Evolutionary conservation across 2,888 invertebrate genomes (phyloP), one percentile per base, ranked within the genome.

Genomic region (Cerceris ruficornis): DNA sequence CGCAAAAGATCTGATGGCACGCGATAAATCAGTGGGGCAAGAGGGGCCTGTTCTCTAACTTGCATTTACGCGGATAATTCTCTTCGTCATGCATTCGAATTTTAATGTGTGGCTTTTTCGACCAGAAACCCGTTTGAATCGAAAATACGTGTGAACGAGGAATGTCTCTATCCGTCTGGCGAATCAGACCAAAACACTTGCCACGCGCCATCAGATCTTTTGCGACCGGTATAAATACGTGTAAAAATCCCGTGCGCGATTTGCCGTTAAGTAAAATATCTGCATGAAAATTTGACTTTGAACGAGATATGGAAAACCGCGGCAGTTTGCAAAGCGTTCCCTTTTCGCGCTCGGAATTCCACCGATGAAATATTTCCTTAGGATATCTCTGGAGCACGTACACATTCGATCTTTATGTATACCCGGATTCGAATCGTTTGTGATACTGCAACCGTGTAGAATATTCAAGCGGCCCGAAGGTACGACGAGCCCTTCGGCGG

Each of bases 341-440:
- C 42, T n/a, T 50, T 46, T n/a, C 41, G 11, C 7, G 13, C 42
- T 6, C 7, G 54, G 41, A 42, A 65, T 65, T 54, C 54, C 39
- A 41, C 39, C 65, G 65, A 65, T 65, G 55, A 65, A 55, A 65
- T 65, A 65, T 65, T 65, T 42, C 54, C 42, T 6, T 13, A 41
- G 28, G 52, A 62, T 62, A 50, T 55, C 55, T 7, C 42, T 14
- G 54, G 15, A 15, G 17, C 65, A 54, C 54, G 54, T 42, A 54
- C 54, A 65, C 54, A 43, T 55, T 54, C 65, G 52, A 42, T 65
- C 54, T 58, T 58, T 58, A 58, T 55, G 13, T 39, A 42, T 9
- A 43, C 49, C 7, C 15, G 50, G 58, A 59, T 58, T 28, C 59
- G 15, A 50, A 42, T 54, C 52, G 58, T 9, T 46, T 52, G 55